Conservation (phyloP, 1,140 invertebrate species). For the Sinella curviseta region DNA sequence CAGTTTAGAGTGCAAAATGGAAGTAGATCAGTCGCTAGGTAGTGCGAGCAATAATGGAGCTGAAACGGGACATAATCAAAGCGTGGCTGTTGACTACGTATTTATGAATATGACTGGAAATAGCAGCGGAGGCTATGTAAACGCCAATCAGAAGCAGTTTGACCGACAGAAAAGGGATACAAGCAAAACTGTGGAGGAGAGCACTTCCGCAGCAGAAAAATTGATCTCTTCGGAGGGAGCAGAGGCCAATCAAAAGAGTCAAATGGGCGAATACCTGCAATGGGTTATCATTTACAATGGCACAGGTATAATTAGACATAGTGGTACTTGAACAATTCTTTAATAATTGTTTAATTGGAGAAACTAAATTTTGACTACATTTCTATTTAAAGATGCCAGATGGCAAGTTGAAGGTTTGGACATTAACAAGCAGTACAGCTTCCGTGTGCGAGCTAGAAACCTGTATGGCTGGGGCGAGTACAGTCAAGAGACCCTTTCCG, state of each 20-base stretch:
- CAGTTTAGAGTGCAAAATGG: slow-evolving; percentile 59
- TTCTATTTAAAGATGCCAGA: slow-evolving; percentile 61
- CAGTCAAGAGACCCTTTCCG: slow-evolving; percentile 65
- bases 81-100: background rate
- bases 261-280: slow-evolving; percentile 45
- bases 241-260: slow-evolving; percentile 24
- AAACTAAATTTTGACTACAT: background rate
- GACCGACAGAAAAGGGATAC: slow-evolving; percentile 29
- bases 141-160: background rate
- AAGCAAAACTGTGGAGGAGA: background rate
- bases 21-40: slow-evolving; percentile 3
- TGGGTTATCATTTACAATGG: slow-evolving; percentile 80
- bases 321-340: background rate
- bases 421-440: slow-evolving; percentile 62
- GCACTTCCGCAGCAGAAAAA: slow-evolving; percentile 42
- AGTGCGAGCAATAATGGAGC: background rate
- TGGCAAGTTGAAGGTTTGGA: slow-evolving; percentile 75
- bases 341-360: background rate
- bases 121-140: background rate
- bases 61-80: background rate
- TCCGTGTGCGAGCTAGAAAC: slow-evolving; percentile 77
- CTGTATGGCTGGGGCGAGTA: slow-evolving; percentile 72
- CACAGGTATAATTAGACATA: slow-evolving; percentile 59
- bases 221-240: slow-evolving; percentile 39
- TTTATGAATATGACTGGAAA: background rate